phyloP scores from a whole-genome alignment of 35 echinoderm and acorn worm genomes.

The Heliocidaris tuberculata region DNA sequence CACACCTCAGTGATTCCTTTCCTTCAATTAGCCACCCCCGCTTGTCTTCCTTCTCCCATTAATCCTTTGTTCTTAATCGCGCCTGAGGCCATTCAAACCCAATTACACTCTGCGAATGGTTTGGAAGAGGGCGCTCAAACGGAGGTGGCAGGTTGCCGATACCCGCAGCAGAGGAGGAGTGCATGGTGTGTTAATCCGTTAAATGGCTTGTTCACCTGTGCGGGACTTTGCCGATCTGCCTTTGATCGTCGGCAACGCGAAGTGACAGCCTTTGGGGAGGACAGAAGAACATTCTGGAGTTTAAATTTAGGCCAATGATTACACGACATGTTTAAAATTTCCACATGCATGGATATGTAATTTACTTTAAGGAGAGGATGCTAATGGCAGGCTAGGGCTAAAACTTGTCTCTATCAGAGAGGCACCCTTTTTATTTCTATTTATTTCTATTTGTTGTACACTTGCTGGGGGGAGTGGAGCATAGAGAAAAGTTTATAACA shows the following conservation, averaged over 20 bases:
- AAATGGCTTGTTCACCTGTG: neutral
- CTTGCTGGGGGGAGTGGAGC: no score
- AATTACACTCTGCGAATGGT: neutral
- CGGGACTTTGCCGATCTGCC: neutral
- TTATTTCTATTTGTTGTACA: no score
- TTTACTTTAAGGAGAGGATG: no score
- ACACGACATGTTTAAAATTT: neutral
- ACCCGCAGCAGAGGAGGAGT: neutral
- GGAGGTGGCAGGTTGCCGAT: neutral
- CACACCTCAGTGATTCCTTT: neutral
- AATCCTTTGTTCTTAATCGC: neutral
- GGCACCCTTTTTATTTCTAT: no score
- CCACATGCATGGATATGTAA: no score
- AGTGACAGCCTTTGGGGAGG: neutral
- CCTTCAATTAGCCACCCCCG: neutral
- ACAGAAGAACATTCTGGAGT: neutral
- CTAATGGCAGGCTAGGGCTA: no score
- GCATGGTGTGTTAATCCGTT: neutral
- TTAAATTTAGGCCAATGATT: neutral
- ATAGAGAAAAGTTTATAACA: no score
- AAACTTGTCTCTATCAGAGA: no score
- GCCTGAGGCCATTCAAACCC: neutral
- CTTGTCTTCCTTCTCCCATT: neutral
- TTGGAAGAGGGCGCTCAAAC: no score
- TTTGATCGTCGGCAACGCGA: neutral